Percentiles rank a stretch among this genome's conserved stretches.
Conservation (phyloP, 2,797 vertebrate species). For the Mus spretus region DNA sequence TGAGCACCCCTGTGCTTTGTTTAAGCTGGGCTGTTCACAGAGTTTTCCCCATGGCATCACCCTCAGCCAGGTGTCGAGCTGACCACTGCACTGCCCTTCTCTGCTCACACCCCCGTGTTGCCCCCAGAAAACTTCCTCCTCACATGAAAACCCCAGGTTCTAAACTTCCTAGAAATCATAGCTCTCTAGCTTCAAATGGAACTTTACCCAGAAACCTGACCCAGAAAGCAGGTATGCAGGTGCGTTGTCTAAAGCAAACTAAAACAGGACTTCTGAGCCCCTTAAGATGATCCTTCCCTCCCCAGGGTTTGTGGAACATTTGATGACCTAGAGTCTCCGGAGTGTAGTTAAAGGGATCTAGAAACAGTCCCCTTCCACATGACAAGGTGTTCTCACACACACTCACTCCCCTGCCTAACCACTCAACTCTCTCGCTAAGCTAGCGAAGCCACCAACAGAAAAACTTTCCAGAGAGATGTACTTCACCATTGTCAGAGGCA, state of each 20-base stretch:
- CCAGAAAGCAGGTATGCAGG: not conserved
- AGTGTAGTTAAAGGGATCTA: not conserved
- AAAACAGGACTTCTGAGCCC: not conserved
- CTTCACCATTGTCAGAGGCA: too few species aligned
- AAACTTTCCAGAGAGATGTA: rapidly evolving
- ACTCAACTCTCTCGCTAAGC: not conserved
- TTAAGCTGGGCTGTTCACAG: not conserved
- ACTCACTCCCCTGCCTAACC: not conserved
- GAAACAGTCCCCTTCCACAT: not conserved
- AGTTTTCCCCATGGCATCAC: rapidly evolving
- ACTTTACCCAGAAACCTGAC: not conserved
- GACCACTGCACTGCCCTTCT: not conserved
- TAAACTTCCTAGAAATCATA: not conserved
- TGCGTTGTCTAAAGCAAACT: not conserved
- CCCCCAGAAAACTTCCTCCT: not conserved
- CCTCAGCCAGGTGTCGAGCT: not conserved
- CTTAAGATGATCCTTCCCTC: not conserved
- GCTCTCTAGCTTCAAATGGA: not conserved
- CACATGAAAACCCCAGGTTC: slow-evolving; percentile 12
- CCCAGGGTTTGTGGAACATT: not conserved
- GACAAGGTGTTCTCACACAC: not conserved
- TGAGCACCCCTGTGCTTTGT: not conserved
- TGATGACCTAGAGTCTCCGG: not conserved
- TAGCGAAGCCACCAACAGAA: not conserved
- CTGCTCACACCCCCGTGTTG: not conserved